Conservation (phyloP, 2,113 vertebrate genomes). For the Aspidoscelis tigris region DNA sequence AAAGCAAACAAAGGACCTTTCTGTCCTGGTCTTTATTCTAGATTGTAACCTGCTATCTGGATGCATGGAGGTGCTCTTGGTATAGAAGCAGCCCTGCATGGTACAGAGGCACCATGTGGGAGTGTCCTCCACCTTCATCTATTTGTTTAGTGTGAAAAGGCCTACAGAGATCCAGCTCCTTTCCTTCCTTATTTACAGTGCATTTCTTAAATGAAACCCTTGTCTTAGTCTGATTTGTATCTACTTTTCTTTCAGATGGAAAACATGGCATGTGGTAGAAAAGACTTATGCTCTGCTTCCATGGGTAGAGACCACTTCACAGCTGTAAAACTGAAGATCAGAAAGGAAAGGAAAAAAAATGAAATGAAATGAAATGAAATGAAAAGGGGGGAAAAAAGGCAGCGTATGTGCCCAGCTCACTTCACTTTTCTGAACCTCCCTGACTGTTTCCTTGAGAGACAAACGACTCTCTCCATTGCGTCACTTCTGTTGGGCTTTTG, state of each 20-base stretch:
- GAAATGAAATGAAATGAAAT: too few species aligned
- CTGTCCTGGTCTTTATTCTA: too few species aligned
- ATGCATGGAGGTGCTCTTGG: too few species aligned
- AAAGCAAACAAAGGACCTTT: too few species aligned
- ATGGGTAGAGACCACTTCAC: slow-evolving; percentile 57
- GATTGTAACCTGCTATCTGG: too few species aligned
- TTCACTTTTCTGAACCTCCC: accelerated
- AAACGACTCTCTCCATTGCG: not conserved
- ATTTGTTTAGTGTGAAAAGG: too few species aligned
- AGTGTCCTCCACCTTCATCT: too few species aligned
- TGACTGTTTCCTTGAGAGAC: accelerated
- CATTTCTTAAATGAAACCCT: not conserved
- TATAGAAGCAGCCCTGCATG: too few species aligned
- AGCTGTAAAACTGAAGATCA: slow-evolving; percentile 31
- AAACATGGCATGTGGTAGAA: accelerated
- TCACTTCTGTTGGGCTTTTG: not conserved
- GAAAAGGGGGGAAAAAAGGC: not conserved
- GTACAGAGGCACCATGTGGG: too few species aligned
- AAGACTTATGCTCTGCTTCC: slow-evolving; percentile 46
- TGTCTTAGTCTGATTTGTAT: accelerated
- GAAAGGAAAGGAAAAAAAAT: not conserved
- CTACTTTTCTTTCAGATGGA: slow-evolving; percentile 35
- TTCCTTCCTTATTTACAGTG: not conserved
- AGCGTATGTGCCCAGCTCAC: accelerated
- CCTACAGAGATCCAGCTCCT: not conserved